Percentiles rank a stretch among this genome's conserved stretches.
phyloP scores from a whole-genome alignment of 1,140 invertebrate species.

The Holotrichia oblita region DNA sequence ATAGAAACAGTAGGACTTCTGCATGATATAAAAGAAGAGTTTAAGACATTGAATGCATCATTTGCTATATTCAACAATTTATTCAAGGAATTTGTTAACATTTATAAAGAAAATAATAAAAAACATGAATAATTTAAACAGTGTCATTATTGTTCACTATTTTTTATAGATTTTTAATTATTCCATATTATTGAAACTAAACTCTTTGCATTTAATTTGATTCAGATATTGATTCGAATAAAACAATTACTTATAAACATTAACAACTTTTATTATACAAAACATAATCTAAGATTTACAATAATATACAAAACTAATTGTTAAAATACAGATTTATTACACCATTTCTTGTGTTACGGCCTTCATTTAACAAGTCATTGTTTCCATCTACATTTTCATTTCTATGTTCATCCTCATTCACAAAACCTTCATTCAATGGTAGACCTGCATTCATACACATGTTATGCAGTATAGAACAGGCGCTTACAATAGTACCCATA shows the following conservation, averaged over 20 bases:
- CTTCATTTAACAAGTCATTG: slow-evolving; percentile 14
- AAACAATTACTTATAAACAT: not conserved
- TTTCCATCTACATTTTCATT: too few species aligned
- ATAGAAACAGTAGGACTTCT: not conserved
- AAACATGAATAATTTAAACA: not conserved
- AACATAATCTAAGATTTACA: not conserved
- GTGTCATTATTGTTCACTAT: not conserved
- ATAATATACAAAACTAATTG: slow-evolving; percentile 14
- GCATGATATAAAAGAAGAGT: not conserved
- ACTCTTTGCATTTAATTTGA: too few species aligned
- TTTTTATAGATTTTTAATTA: not conserved
- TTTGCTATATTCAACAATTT: slow-evolving; percentile 3
- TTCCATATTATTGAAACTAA: too few species aligned
- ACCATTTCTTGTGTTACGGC: not conserved
- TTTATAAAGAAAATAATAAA: not conserved
- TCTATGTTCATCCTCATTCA: too few species aligned
- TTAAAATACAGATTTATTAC: not conserved
- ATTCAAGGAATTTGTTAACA: not conserved
- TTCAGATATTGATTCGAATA: not conserved
- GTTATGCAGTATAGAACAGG: too few species aligned
- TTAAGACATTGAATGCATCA: not conserved
- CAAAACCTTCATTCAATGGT: too few species aligned
- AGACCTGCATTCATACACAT: too few species aligned
- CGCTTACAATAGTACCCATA: too few species aligned
- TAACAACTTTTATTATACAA: slow-evolving; percentile 1